A percentile compares a stretch with the other conserved stretches of the same genome.
phyloP scores from a whole-genome alignment of 37 sponge, comb jelly and placozoan species.

The Corticium candelabrum region DNA sequence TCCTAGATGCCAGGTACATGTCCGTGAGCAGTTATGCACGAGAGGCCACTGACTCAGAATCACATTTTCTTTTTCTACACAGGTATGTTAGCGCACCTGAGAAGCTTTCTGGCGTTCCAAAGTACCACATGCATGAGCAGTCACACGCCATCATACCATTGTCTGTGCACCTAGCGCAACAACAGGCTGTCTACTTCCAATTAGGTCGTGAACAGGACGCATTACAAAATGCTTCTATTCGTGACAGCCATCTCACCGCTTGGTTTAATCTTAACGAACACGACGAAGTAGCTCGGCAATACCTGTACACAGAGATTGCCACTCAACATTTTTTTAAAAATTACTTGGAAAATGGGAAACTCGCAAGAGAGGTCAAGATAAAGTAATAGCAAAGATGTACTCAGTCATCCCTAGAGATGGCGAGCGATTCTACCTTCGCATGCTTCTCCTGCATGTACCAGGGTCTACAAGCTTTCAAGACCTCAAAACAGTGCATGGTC shows the following conservation, averaged over 20 bases:
- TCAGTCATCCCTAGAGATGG: slow-evolving; percentile 24
- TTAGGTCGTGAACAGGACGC: too few species aligned
- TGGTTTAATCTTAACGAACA: background rate
- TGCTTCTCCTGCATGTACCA: slow-evolving; percentile 27
- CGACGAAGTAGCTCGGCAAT: too few species aligned
- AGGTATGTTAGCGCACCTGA: slow-evolving; percentile 26
- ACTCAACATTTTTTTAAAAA: too few species aligned
- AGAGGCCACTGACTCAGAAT: too few species aligned
- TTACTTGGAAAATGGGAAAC: slow-evolving; percentile 6
- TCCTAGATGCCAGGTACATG: slow-evolving; percentile 19
- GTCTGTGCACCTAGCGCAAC: slow-evolving; percentile 38
- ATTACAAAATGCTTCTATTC: slow-evolving; percentile 7
- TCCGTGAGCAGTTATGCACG: too few species aligned
- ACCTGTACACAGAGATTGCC: too few species aligned
- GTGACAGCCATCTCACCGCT: background rate
- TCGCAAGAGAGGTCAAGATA: too few species aligned
- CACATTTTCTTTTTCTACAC: too few species aligned
- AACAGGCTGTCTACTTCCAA: too few species aligned
- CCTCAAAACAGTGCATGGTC: slow-evolving; percentile 23
- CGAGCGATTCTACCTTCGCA: slow-evolving; percentile 32
- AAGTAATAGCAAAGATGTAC: slow-evolving; percentile 25
- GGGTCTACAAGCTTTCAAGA: slow-evolving; percentile 24
- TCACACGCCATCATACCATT: slow-evolving; percentile 19
- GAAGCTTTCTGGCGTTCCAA: slow-evolving; percentile 26
- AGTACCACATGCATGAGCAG: slow-evolving; percentile 29